Percentiles rank a stretch among this genome's conserved stretches.
These are phyloP conservation scores for Reticulitermes lucifugus DNA, from an alignment of 2,888 invertebrate species.

Conservation along the genomic window DNA sequence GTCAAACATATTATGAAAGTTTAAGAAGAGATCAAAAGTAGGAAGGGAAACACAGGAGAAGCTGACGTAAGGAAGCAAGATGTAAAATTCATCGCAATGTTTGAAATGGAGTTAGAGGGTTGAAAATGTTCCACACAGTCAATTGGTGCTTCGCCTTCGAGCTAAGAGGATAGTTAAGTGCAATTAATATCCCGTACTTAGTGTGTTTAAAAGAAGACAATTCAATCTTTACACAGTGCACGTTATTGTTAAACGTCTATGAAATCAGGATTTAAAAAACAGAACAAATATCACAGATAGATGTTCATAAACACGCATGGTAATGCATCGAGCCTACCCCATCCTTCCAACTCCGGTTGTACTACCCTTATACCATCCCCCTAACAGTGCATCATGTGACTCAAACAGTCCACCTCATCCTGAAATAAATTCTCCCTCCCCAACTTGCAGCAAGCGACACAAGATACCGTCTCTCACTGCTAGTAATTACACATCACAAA, in stretches of 20 bases:
- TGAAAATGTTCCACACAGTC: slow-evolving; percentile 2
- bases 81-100: not conserved
- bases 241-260: not conserved
- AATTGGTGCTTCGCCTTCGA: slow-evolving; percentile 15
- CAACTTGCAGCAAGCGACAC: not conserved
- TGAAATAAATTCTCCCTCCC: slow-evolving; percentile 3
- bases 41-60: slow-evolving; percentile 19
- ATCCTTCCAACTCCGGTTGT: slow-evolving; percentile 39
- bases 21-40: slow-evolving; percentile 17
- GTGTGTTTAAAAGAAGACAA: not conserved
- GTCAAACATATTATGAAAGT: slow-evolving; percentile 31
- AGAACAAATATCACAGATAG: not conserved
- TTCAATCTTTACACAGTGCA: not conserved
- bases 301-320: slow-evolving; percentile 1
- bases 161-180: not conserved
- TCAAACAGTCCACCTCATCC: slow-evolving; percentile 25
- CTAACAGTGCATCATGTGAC: slow-evolving; percentile 32
- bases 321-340: slow-evolving; percentile 33
- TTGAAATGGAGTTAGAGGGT: not conserved
- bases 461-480: not conserved
- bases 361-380: slow-evolving; percentile 33
- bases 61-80: slow-evolving; percentile 18
- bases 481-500: not conserved
- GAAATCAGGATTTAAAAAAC: not conserved
- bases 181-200: not conserved